phyloP scores from a whole-genome alignment of 2,888 invertebrate species.

The Dasypolia templi region DNA sequence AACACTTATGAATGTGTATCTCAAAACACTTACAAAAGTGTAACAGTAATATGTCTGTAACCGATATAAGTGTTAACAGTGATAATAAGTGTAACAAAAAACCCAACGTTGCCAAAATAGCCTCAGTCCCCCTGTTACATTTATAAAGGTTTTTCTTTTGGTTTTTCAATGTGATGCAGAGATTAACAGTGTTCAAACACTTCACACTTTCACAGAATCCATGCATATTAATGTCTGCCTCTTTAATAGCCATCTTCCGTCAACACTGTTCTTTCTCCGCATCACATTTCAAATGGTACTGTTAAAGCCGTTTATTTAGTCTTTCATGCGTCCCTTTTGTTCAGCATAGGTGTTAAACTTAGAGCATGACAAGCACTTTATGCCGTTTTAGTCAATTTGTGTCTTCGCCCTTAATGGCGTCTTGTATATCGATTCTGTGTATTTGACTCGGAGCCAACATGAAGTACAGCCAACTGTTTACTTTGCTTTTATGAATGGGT shows the following conservation, averaged over 20 bases:
- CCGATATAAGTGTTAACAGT: too few relatives aligned
- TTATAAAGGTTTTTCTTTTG: too few relatives aligned
- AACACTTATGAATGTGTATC: too few relatives aligned
- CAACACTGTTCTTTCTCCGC: not conserved
- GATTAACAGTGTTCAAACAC: too few relatives aligned
- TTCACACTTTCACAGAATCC: not conserved
- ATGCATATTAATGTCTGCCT: not conserved
- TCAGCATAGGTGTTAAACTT: not conserved
- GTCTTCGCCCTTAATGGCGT: conserved; percentile 32
- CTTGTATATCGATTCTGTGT: conserved; percentile 37
- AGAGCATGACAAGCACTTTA: conserved; percentile 30
- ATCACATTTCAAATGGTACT: not conserved
- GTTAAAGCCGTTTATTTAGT: not conserved
- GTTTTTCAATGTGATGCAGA: too few relatives aligned
- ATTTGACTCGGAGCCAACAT: conserved; percentile 53
- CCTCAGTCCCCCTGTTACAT: too few relatives aligned
- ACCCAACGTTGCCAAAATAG: too few relatives aligned
- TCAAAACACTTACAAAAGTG: too few relatives aligned
- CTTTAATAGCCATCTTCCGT: not conserved
- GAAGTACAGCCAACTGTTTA: conserved; percentile 22
- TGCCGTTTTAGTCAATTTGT: not conserved
- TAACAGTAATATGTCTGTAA: too few relatives aligned
- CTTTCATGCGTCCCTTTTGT: not conserved
- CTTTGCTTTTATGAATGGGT: conserved; percentile 10
- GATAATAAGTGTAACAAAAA: too few relatives aligned